A percentile compares a stretch with the other conserved stretches of the same genome.
phyloP scores from a whole-genome alignment of 2,113 vertebrate species.

The Hassar affinis region DNA sequence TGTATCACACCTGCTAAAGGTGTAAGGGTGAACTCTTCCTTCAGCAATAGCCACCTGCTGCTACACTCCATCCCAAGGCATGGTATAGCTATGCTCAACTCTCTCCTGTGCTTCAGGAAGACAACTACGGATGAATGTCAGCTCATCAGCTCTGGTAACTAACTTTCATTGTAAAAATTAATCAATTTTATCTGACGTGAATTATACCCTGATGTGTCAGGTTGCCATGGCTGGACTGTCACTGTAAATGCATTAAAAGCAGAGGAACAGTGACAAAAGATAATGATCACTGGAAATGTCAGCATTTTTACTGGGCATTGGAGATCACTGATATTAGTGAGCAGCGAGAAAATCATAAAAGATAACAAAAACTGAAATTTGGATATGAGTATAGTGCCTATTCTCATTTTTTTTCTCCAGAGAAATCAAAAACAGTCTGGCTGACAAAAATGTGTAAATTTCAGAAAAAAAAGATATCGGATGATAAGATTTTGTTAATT shows the following conservation, averaged over 20 bases:
- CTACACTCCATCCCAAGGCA: background rate
- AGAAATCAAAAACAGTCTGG: slow-evolving; percentile 8
- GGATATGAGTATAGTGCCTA: background rate
- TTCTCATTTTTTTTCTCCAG: background rate
- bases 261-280: slow-evolving; percentile 15
- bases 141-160: slow-evolving; percentile 22
- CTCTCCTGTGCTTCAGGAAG: slow-evolving; percentile 24
- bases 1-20: slow-evolving; percentile 53
- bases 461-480: background rate
- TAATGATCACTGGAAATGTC: slow-evolving; percentile 45
- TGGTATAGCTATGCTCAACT: slow-evolving; percentile 17
- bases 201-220: slow-evolving; percentile 14
- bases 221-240: slow-evolving; percentile 3
- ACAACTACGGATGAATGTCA: slow-evolving; percentile 1
- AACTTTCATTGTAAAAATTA: slow-evolving; percentile 12
- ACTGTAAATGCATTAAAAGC: slow-evolving; percentile 37
- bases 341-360: slow-evolving; percentile 28
- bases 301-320: slow-evolving; percentile 32
- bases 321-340: background rate
- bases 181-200: slow-evolving; percentile 29
- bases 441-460: background rate
- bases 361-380: background rate
- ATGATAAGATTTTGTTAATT: background rate
- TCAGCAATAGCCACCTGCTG: slow-evolving; percentile 42
- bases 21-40: slow-evolving; percentile 46